Conservation (phyloP, 1,140 invertebrate species). For the Bicyclus anynana region DNA sequence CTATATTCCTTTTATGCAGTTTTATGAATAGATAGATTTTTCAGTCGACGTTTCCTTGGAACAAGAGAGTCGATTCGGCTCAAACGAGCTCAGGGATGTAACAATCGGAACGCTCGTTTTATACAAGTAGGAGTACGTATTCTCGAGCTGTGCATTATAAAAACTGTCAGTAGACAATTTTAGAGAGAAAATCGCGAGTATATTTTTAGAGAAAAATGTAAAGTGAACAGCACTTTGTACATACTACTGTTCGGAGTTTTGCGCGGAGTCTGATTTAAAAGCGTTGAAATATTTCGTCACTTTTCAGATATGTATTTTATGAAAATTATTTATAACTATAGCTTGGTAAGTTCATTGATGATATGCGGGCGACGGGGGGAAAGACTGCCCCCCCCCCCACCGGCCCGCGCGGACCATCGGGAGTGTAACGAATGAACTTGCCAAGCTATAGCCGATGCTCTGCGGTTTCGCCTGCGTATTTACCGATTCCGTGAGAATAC, state of each 20-base stretch:
- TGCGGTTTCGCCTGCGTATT: too few species aligned
- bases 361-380: too few species aligned
- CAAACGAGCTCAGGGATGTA: constrained; percentile 14
- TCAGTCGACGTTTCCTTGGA: not conserved
- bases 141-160: constrained; percentile 14
- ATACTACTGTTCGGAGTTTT: not conserved
- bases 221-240: constrained; percentile 7
- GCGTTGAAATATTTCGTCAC: not conserved
- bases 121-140: constrained; percentile 2
- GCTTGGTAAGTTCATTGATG: too few species aligned
- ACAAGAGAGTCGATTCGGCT: constrained; percentile 12
- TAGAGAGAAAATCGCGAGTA: constrained; percentile 7
- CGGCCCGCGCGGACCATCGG: too few species aligned
- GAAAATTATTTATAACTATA: too few species aligned
- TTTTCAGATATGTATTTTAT: not conserved
- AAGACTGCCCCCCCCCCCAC: too few species aligned
- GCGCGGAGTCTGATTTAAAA: not conserved
- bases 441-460: too few species aligned
- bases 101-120: constrained; percentile 18
- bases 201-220: constrained; percentile 5
- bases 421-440: too few species aligned
- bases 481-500: too few species aligned
- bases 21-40: not conserved
- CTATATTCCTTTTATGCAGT: not conserved
- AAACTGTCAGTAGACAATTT: constrained; percentile 21